Conservation (phyloP, 2,113 vertebrate species). For the Takifugu bimaculatus region DNA sequence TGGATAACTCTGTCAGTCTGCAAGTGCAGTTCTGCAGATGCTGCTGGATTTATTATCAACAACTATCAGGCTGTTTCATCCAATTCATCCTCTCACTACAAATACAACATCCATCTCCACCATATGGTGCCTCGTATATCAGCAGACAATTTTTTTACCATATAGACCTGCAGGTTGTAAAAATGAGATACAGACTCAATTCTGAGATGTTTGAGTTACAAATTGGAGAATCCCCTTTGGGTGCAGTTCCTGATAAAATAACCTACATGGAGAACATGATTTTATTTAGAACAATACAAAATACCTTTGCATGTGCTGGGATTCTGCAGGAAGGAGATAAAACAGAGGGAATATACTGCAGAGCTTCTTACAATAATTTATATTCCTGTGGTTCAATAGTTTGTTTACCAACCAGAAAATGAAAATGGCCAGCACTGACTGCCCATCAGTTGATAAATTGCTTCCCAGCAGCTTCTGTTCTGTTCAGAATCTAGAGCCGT, state of each 20-base stretch:
- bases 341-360: not conserved
- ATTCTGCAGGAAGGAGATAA: not conserved
- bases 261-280: not conserved
- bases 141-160: not conserved
- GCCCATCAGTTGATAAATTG: not conserved
- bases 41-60: conserved; percentile 17
- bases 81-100: not conserved
- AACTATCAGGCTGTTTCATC: conserved; percentile 11
- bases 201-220: not conserved
- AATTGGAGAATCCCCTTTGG: too few species aligned
- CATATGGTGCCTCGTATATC: conserved; percentile 30
- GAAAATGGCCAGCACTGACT: not conserved
- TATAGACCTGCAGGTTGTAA: too few species aligned
- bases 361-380: not conserved
- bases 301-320: not conserved
- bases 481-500: not conserved
- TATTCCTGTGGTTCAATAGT: not conserved
- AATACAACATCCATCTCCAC: conserved; percentile 1
- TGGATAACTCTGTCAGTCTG: not conserved
- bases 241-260: too few species aligned
- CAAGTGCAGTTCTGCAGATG: not conserved
- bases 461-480: not conserved
- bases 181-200: not conserved
- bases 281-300: not conserved
- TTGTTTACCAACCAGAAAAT: not conserved